These are phyloP conservation scores for Eugnorisma glareosa DNA, from an alignment of 2,888 invertebrate genomes.

Conservation along the genomic window DNA sequence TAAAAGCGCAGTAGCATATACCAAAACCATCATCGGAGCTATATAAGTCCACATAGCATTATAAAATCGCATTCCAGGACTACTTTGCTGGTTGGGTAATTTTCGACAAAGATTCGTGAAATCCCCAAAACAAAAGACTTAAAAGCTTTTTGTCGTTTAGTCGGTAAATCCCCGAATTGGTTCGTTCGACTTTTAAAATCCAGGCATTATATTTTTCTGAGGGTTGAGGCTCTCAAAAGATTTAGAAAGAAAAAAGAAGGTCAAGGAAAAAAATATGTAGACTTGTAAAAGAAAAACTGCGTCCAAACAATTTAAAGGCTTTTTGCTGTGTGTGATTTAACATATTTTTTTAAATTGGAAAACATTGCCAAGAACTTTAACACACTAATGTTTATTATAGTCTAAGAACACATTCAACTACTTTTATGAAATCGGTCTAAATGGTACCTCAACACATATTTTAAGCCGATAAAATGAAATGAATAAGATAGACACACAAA, in stretches of 20 bases:
- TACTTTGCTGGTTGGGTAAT: too few species aligned
- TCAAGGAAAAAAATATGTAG: conserved; percentile 25
- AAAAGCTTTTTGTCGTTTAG: conserved; percentile 51
- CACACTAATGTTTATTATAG: not conserved
- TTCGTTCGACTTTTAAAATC: conserved; percentile 51
- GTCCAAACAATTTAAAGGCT: not conserved
- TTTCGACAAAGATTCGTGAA: conserved; percentile 11
- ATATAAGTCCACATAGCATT: too few species aligned
- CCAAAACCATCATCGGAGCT: too few species aligned
- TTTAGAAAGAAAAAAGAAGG: conserved; percentile 29
- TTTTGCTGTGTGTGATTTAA: not conserved
- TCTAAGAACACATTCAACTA: not conserved
- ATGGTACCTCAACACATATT: not conserved
- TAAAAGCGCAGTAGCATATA: too few species aligned
- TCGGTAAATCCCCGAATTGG: conserved; percentile 42
- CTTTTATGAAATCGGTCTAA: not conserved
- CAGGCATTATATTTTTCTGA: conserved; percentile 29
- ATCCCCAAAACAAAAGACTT: conserved; percentile 50
- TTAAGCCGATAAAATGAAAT: not conserved
- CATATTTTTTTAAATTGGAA: not conserved
- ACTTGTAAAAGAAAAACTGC: not conserved
- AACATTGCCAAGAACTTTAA: not conserved
- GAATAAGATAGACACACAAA: not conserved
- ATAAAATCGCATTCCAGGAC: too few species aligned
- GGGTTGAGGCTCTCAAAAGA: not conserved